Evolutionary conservation across 2,113 vertebrate species (phyloP), one percentile per base, ranked within the genome.

Genomic region (Pantherophis guttatus): DNA sequence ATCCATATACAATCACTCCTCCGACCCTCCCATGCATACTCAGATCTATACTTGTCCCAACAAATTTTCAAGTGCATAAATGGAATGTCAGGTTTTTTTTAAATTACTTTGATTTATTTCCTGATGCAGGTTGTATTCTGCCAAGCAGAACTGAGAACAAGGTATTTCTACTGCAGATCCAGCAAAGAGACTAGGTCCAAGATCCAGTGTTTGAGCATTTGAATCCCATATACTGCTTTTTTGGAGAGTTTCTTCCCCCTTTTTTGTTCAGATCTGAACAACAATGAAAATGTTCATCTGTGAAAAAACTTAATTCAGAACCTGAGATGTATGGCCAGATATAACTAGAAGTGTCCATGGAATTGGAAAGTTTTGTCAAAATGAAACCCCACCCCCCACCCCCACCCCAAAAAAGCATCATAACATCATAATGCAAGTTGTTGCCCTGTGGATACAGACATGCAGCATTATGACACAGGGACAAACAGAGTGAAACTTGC

Each of bases 241-340:
- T 94, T 94, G 95, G 94, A 65, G 21, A 24, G 62, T 23, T 6
- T 3, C 81, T 92, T 65, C 91, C 93, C 93, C 92, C 29, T 53
- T 53, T 10, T 53, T 90, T 95, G 95, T 94, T 95, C 8, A 96
- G 94, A 94, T 97, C 93, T 96, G 93, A 95, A 93, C 39, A 91
- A 89, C 94, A 93, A 65, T 94, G 95, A 93, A 95, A 94, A 95
- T 55, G 70, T 91, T 91, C 52, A 52, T 95, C 86, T 9, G 92
- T 44, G 94, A 88, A 39, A 26, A 92, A n/a, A 9, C 89, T 95
- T 89, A 50, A 94, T 94, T 97, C 26, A 39, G 11, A 57, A 11
- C 8, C 94, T 90, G 19, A 91, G 65, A 93, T 70, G 44, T 58
- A 81, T 57, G n/a, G 94, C 95, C 95, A 91, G 55, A 39, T 52